phyloP scores from a whole-genome alignment of 2,888 invertebrate species.

The Stenotaenia linearis region DNA sequence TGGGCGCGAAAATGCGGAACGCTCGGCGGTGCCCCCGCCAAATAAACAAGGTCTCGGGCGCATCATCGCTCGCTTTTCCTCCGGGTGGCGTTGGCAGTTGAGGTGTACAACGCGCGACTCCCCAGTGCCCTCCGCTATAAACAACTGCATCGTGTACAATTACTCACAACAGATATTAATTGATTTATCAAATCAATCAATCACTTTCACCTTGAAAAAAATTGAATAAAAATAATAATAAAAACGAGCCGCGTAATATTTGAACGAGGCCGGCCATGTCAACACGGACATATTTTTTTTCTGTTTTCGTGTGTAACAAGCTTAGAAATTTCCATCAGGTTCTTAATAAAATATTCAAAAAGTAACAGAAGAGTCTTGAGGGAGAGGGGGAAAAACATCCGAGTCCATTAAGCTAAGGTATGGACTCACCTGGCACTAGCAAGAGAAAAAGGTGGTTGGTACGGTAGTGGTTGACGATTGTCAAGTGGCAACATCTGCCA shows the following conservation, averaged over 20 bases:
- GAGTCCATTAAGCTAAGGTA: neutral
- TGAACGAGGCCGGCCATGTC: neutral
- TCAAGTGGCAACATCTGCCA: neutral
- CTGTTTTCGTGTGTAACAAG: neutral
- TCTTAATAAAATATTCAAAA: neutral
- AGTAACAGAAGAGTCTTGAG: neutral
- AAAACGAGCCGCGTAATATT: neutral
- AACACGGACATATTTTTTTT: neutral
- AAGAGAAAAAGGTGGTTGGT: neutral
- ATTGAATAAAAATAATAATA: neutral
- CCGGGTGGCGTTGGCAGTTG: neutral
- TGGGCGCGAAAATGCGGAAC: slow-evolving; percentile 8
- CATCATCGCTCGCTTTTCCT: slow-evolving; percentile 14
- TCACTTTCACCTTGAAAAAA: too few relatives aligned
- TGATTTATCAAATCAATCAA: too few relatives aligned
- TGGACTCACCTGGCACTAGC: neutral
- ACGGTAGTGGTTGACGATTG: neutral
- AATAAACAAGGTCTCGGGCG: slow-evolving; percentile 30
- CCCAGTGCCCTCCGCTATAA: neutral
- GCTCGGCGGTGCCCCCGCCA: slow-evolving; percentile 2
- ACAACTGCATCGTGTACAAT: neutral
- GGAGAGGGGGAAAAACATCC: neutral
- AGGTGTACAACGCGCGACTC: neutral
- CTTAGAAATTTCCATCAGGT: neutral
- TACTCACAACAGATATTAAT: neutral